Base-by-base conservation (phyloP, 2,888 invertebrate species). In the Anticlea derivata region DNA sequence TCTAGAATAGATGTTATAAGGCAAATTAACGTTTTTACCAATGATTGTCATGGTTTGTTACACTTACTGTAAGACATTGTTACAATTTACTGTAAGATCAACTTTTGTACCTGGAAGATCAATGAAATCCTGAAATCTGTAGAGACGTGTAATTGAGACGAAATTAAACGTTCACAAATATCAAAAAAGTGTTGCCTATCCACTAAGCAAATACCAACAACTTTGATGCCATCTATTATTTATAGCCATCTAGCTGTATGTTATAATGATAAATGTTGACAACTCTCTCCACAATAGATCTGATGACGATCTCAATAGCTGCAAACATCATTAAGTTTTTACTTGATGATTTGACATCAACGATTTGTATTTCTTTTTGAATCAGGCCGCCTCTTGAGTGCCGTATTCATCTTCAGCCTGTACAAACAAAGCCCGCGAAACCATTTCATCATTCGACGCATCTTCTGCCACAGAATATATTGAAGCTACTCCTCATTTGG, bases 381-480 rank as follows among this genome's bases (percentile, higher is more conserved):
- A 73, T 69, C 65, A 58, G 61, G 62, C 72, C 70, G 68, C 65
- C 68, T 68, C 66, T 75, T 66, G 67, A 68, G 64, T 60, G 73
- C 33, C 61, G 71, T 80, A 81, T 84, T 80, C 78, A 79, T 83
- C 73, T 78, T 73, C 60, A 61, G 76, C 57, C 80, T 81, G 80
- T 75, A 82, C 76, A 85, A 86, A 88, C 80, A 86, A 81, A 82
- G 78, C 67, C 74, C 76, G 80, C 74, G 74, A 79, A 82, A 75
- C 71, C 72, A 78, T 85, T 83, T 80, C 83, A 78, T 86, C 85
- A 83, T 76, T 86, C 82, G 66, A 68, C 81, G 75, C 78, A 71
- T 76, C 72, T 44, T 39, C 26, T 8, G 13, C 30, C 39, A 40
- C 7, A 39, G 50, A 24, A 10, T 29, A 44, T 12, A 7, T 23